A percentile compares a stretch with the other conserved stretches of the same genome.
Evolutionary conservation across 2,797 vertebrate species (phyloP).

Genomic region (Prionace glauca): DNA sequence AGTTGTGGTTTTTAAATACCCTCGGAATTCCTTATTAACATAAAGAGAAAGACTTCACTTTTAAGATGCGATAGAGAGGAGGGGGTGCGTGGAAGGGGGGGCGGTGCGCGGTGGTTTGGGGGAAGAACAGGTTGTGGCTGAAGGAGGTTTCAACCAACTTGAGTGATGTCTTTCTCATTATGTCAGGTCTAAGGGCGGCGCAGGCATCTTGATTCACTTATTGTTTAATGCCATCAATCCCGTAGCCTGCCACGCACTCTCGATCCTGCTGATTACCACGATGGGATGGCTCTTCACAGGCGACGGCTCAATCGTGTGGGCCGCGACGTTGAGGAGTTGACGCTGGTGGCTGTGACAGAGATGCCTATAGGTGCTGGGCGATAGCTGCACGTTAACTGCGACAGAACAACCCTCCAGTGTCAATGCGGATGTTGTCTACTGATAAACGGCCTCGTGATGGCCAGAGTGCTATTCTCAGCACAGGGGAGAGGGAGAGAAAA

Average conservation of each 20-base stretch:
- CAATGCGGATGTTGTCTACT: not conserved
- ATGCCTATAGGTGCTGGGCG: too few relatives aligned
- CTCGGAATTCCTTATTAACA: slow-evolving; percentile 57
- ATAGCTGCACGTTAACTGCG: not conserved
- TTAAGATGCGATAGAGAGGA: slow-evolving; percentile 54
- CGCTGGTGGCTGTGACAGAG: not conserved
- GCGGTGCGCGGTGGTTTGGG: too few relatives aligned
- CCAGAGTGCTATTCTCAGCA: not conserved
- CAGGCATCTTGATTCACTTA: slow-evolving; percentile 64
- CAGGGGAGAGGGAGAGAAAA: not conserved
- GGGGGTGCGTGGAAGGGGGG: too few relatives aligned
- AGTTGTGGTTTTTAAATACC: slow-evolving; percentile 49
- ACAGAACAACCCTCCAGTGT: not conserved
- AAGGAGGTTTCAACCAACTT: slow-evolving; percentile 64
- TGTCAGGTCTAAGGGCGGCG: slow-evolving; percentile 63
- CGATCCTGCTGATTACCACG: slow-evolving; percentile 65
- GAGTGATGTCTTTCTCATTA: slow-evolving; percentile 64
- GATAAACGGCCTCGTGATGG: not conserved
- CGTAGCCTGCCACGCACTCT: slow-evolving; percentile 60
- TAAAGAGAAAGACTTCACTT: slow-evolving; percentile 1
- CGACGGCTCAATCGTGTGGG: not conserved
- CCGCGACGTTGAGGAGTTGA: not conserved
- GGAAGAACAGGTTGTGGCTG: slow-evolving; percentile 53
- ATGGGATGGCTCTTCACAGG: slow-evolving; percentile 47
- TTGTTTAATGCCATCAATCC: slow-evolving; percentile 63